A percentile compares a stretch with the other conserved stretches of the same genome.
Evolutionary conservation across 2,888 invertebrate genomes (phyloP).

Genomic region (Hirtodrosophila alboralis): DNA sequence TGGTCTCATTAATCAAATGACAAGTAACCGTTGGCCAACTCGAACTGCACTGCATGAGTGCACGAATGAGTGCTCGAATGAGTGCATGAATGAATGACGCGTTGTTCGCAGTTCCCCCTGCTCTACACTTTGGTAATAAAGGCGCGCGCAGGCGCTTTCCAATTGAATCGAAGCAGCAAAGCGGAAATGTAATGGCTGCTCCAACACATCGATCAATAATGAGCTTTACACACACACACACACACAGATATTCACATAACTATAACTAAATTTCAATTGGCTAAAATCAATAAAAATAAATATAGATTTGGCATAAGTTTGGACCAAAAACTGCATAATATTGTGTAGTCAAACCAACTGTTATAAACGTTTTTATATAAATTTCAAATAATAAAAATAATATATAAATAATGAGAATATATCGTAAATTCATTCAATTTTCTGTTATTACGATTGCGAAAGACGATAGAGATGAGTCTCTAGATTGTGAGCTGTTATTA

Average conservation of each 20-base stretch:
- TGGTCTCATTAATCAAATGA: slow-evolving; percentile 83
- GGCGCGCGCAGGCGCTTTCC: slow-evolving; percentile 65
- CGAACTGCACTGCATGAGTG: slow-evolving; percentile 41
- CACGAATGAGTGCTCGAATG: slow-evolving; percentile 40
- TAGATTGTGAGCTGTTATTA: too few relatives aligned
- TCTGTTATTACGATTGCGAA: too few relatives aligned
- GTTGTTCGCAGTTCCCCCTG: slow-evolving; percentile 8
- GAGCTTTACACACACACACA: slow-evolving; percentile 30
- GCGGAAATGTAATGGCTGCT: slow-evolving; percentile 72
- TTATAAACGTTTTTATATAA: too few relatives aligned
- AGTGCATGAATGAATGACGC: slow-evolving; percentile 58
- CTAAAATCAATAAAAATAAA: slow-evolving; percentile 9
- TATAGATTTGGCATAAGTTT: too few relatives aligned
- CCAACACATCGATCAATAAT: slow-evolving; percentile 69
- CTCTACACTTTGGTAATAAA: slow-evolving; percentile 46
- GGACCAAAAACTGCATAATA: too few relatives aligned
- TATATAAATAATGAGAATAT: too few relatives aligned
- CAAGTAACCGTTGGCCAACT: slow-evolving; percentile 66
- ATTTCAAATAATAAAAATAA: too few relatives aligned
- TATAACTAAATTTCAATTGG: slow-evolving; percentile 51
- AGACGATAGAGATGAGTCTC: too few relatives aligned
- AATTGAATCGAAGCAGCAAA: slow-evolving; percentile 68
- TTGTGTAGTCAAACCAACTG: too few relatives aligned
- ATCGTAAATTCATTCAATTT: too few relatives aligned
- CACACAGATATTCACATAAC: background rate